Conservation (phyloP, 2,113 vertebrate species). For the Myiopsitta monachus region DNA sequence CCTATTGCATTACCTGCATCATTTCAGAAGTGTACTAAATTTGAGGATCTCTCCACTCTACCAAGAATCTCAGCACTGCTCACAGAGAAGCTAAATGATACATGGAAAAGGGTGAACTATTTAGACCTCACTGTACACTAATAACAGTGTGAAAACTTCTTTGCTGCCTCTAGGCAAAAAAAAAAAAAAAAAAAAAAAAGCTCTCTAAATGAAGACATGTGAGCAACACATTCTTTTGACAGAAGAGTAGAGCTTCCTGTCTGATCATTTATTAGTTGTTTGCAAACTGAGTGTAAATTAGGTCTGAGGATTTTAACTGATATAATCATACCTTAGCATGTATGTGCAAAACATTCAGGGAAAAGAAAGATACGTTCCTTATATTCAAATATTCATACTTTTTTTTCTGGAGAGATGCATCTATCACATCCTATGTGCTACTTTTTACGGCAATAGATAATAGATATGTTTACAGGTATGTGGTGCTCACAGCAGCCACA, state of each 20-base stretch:
- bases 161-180: neutral
- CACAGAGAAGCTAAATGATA: neutral
- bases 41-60: neutral
- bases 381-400: neutral
- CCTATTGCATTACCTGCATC: neutral
- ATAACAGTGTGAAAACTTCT: neutral
- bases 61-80: neutral
- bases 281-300: constrained; percentile 10
- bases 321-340: neutral
- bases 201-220: neutral
- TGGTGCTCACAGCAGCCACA: neutral
- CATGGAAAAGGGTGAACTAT: neutral
- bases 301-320: neutral
- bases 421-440: neutral
- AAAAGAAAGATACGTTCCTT: neutral
- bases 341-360: neutral
- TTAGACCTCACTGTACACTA: neutral
- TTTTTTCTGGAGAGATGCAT: neutral
- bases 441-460: neutral
- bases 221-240: neutral
- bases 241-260: neutral
- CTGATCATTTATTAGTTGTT: neutral
- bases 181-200: neutral
- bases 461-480: neutral
- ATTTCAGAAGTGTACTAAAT: constrained; percentile 40